Conservation (phyloP, 2,888 invertebrate species). For the Itoplectis maculator region DNA sequence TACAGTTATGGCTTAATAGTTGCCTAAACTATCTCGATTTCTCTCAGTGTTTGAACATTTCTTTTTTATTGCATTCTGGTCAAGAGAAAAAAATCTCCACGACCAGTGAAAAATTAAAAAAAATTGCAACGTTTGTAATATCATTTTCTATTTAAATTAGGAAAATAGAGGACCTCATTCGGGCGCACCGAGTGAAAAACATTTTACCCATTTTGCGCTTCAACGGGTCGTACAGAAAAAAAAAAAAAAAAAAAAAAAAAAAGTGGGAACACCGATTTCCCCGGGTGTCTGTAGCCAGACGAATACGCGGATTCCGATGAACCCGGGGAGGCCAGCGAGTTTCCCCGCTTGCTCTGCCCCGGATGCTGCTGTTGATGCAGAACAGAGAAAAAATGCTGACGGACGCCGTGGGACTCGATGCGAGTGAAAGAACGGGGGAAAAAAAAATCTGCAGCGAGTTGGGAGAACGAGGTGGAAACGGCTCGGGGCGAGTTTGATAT, state of each 20-base stretch:
- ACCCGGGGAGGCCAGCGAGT: conserved; percentile 25
- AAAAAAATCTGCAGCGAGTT: conserved; percentile 42
- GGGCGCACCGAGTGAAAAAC: background rate
- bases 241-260: conserved; percentile 29
- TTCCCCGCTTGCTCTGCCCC: conserved; percentile 11
- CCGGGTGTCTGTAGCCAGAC: conserved; percentile 15
- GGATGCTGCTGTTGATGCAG: conserved; percentile 25
- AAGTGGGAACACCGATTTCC: conserved; percentile 18
- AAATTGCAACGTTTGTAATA: no score
- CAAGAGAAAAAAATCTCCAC: no score
- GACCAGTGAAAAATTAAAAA: no score
- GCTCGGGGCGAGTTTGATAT: conserved; percentile 23
- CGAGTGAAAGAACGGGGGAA: conserved; percentile 28
- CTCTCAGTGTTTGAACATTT: no score
- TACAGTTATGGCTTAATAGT: no score
- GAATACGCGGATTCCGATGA: conserved; percentile 32
- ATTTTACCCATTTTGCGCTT: conserved; percentile 16
- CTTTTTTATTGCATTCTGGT: no score
- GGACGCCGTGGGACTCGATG: conserved; percentile 25
- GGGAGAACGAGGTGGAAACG: conserved; percentile 25
- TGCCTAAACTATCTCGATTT: no score
- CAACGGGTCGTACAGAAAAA: background rate
- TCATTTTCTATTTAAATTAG: background rate
- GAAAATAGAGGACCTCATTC: background rate
- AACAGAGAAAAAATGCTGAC: conserved; percentile 48